Percentiles rank a stretch among this genome's conserved stretches.
Evolutionary conservation across 2,797 vertebrate genomes (phyloP).

Genomic region (Cynodonichthys magdalenae): DNA sequence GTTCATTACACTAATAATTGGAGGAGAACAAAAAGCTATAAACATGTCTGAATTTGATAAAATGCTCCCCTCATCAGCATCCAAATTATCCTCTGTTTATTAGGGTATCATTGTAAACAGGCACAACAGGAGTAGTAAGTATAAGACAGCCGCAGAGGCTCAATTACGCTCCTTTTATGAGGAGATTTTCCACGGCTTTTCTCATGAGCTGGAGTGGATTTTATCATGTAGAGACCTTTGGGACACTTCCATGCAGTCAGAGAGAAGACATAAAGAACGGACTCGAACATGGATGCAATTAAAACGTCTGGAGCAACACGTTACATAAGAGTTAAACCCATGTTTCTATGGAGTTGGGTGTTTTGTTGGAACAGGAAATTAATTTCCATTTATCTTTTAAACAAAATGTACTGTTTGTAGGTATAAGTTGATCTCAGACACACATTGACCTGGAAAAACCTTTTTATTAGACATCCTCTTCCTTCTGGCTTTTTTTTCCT

Average conservation of each 20-base stretch:
- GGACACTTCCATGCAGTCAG: conserved; percentile 33
- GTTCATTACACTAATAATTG: conserved; percentile 44
- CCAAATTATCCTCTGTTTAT: conserved; percentile 39
- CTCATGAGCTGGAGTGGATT: conserved; percentile 33
- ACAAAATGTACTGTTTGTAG: not conserved
- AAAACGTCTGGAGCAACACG: conserved; percentile 45
- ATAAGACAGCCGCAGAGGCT: conserved; percentile 52
- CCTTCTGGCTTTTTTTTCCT: not conserved
- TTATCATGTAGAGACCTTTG: conserved; percentile 42
- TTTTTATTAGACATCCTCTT: no score
- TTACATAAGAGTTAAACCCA: conserved; percentile 34
- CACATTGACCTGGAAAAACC: not conserved
- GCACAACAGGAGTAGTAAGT: conserved; percentile 51
- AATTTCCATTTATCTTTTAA: not conserved
- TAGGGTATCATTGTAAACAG: conserved; percentile 59
- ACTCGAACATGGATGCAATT: conserved; percentile 50
- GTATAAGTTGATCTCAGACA: not conserved
- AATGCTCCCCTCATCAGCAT: conserved; percentile 62
- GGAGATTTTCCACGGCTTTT: conserved; percentile 55
- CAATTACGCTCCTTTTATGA: conserved; percentile 59
- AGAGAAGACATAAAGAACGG: conserved; percentile 29
- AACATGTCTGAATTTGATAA: conserved; percentile 48
- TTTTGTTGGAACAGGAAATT: conserved; percentile 4
- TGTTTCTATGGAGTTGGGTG: conserved; percentile 5
- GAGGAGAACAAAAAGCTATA: conserved; percentile 30